Percentiles rank a stretch among this genome's conserved stretches.
phyloP scores from a whole-genome alignment of 37 sponge, comb jelly and placozoan genomes.

The Spongilla lacustris region DNA sequence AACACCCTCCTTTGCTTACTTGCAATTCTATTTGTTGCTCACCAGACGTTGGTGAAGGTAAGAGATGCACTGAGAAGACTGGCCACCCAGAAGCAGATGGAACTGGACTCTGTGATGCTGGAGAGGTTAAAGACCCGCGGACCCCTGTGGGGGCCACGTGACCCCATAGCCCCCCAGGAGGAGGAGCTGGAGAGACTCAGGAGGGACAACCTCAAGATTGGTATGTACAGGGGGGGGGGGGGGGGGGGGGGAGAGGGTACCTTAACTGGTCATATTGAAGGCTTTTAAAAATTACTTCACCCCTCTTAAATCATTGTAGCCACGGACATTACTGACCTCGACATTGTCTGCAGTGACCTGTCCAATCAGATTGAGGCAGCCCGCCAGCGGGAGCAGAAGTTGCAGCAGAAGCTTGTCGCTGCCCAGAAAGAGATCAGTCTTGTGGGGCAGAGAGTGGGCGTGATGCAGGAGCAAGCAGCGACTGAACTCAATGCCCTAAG shows the following conservation, averaged over 20 bases:
- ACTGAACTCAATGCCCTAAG: constrained; percentile 23
- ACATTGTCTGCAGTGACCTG: constrained; percentile 13
- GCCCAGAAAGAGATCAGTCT: background rate
- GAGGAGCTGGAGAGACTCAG: background rate
- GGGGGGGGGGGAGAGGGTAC: background rate
- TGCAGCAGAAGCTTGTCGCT: background rate
- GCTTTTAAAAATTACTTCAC: too few relatives aligned
- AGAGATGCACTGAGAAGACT: background rate
- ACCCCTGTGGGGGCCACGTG: constrained; percentile 27
- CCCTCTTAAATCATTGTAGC: constrained; percentile 14
- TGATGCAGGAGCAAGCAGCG: background rate
- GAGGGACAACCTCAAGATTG: constrained; percentile 10
- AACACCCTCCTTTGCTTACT: too few relatives aligned
- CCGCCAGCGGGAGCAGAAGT: background rate
- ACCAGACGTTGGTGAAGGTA: background rate
- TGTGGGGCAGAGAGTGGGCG: background rate
- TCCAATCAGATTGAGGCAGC: background rate
- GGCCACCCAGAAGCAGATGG: background rate
- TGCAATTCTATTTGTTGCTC: too few relatives aligned
- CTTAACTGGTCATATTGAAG: too few relatives aligned
- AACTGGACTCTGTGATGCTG: constrained; percentile 16
- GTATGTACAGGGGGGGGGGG: background rate
- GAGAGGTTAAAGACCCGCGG: constrained; percentile 10
- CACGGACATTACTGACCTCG: constrained; percentile 20
- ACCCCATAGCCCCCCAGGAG: constrained; percentile 4